A percentile compares a stretch with the other conserved stretches of the same genome.
Evolutionary conservation across 2,113 vertebrate species (phyloP).

Genomic region (Catharus bicknelli): DNA sequence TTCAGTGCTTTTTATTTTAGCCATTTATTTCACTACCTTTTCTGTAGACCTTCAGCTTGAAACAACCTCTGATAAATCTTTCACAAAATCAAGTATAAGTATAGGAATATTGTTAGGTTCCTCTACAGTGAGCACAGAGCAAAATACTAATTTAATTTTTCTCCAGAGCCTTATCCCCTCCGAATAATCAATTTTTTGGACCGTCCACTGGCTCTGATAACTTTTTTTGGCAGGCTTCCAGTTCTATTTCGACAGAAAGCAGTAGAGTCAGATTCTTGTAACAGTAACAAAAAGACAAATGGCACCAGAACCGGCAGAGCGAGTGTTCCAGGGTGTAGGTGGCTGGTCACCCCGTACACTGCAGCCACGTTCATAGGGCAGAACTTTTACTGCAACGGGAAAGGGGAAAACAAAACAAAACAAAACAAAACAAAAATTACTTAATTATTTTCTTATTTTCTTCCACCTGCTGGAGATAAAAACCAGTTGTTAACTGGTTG

Average conservation of each 20-base stretch:
- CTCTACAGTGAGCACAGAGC: background rate
- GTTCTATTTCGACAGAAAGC: background rate
- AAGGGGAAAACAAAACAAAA: no score
- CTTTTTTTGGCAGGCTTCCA: background rate
- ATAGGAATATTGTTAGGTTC: background rate
- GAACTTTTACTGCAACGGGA: background rate
- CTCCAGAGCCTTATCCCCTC: background rate
- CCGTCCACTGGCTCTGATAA: background rate
- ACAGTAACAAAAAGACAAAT: background rate
- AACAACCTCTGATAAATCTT: background rate
- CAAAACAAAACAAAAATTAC: no score
- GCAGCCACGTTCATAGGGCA: accelerated
- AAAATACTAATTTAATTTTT: background rate
- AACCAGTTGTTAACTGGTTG: background rate
- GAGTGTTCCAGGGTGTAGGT: background rate
- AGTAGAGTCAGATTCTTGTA: background rate
- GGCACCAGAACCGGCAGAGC: background rate
- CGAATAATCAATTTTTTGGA: background rate
- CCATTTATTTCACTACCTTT: background rate
- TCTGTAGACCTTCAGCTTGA: background rate
- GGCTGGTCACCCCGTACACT: background rate
- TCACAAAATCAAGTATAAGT: background rate
- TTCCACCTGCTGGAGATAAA: background rate
- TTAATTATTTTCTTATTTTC: background rate
- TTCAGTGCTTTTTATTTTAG: background rate